Base-by-base conservation (phyloP, 1,140 invertebrate species). In the Adelges cooleyi region DNA sequence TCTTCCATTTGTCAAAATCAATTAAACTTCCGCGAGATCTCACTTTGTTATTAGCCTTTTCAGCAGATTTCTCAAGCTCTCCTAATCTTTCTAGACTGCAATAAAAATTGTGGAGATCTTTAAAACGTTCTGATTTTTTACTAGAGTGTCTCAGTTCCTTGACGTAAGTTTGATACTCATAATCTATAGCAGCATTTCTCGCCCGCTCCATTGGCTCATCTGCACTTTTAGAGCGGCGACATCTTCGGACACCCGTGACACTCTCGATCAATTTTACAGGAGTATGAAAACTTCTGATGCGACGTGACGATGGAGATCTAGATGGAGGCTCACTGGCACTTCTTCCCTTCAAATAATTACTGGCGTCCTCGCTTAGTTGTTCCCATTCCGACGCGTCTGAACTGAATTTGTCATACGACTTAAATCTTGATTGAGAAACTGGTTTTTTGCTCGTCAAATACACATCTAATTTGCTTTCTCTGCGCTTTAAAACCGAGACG, bases 1-100 rank as follows among this genome's bases (percentile, higher is more conserved):
- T 82, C 73, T 85, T 88, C 89, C 90, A 92, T 44, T 85, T 80
- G 70, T 92, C 89, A 73, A 87, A 92, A 77, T 92, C 89, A 69
- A 90, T 85, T 23, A 91, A 83, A 72, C 88, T 85, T 70, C 84
- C 81, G 73, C 79, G 84, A 70, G 82, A 75, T 70, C 86, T 78
- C 3, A 84, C 83, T 53, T 83, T 80, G 36, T 89, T 75, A 70
- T 89, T 86, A 66, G 77, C 78, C 2, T 77, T 80, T 1, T 84
- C 87, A 2, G 87, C 85, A 10, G 84, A 83, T 69, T 81, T 83
- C 76, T 92, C 89, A 33, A 96, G 76, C 68, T 91, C 81, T 0
- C 84, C 85, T 49, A 94, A 84, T 72, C 89, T 81, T 75, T 94
- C 92, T 38, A 95, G 78, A 68, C 85, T 90, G 27, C 83, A 78